Base-by-base conservation (phyloP, 2,113 vertebrate species). In the Stigmatopora nigra region DNA sequence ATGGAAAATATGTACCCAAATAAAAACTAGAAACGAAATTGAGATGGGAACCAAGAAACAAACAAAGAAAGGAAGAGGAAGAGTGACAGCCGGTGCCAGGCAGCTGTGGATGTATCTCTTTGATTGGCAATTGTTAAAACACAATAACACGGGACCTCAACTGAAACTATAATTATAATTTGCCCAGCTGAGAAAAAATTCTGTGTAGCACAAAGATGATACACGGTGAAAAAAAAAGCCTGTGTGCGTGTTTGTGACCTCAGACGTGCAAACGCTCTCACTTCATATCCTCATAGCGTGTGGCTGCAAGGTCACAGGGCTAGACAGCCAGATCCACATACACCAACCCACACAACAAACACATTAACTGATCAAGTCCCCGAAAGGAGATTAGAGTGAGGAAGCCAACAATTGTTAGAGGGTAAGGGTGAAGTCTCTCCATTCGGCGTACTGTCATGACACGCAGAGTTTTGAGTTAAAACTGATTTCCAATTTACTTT, bases 291-390 rank as follows among this genome's bases (percentile, higher is more conserved):
- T 80, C 71, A 76, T 89, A 55, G 81, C 87, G 80, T 89, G 86
- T 83, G 72, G 76, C 76, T 82, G 80, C 79, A 87, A 88, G 89
- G 88, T 90, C 88, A 88, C 68, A 74, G 69, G 77, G 70, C 75
- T 70, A 89, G 84, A 87, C 81, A 76, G 86, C 56, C 76, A 60
- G 61, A 63, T 58, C 72, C 69, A 70, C 64, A 56, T 60, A 62
- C 79, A 57, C 72, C 61, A 72, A 55, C 73, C 48, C 52, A 71
- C 48, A 67, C 69, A 52, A 66, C 77, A 78, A 62, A 80, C 79
- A 83, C 76, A 78, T 82, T 71, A 82, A 84, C 77, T 73, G 73
- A 84, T 85, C 81, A 76, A 83, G 82, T 81, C 53, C 77, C 76
- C 77, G 72, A 72, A 78, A 79, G 69, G 66, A 73, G 83, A 88